Evolutionary conservation across 2,888 invertebrate species (phyloP), one percentile per base, ranked within the genome.

Genomic region (Xiphydria camelus): DNA sequence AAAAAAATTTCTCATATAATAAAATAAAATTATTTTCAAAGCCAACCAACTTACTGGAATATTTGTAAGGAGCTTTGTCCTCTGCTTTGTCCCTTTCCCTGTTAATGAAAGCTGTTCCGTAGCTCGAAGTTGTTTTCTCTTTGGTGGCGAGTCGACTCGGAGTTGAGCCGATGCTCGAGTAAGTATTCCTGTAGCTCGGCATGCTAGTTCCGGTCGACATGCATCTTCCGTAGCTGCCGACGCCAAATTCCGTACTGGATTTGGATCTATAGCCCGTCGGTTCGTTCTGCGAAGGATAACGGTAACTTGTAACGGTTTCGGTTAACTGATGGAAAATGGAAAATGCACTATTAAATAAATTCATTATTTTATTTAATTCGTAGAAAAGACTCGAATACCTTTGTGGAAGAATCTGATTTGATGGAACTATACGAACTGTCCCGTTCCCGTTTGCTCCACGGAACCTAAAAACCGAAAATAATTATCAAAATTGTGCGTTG

Each of bases 31-130:
- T 10, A 39, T 40, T 17, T 7, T n/a, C n/a, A n/a, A n/a, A n/a
- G n/a, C n/a, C n/a, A n/a, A n/a, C n/a, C n/a, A n/a, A 53, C 72
- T 66, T 41, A 73, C 73, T 53, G 38, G 68, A 61, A 61, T 62
- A 73, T 61, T 70, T 71, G 31, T 62, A 68, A 17, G 56, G 45
- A 20, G 65, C 45, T 49, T 72, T 71, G 43, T 70, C 69, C 4
- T 64, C 66, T 32, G 52, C 19, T 47, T 64, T 72, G 43, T 68
- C 61, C 19, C 55, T 57, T 40, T 65, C 66, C 38, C 66, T 66
- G 49, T 68, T 72, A 15, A 58, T 52, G 51, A 61, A 64, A 36
- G 64, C 46, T 19, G 55, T 58, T 25, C 62, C 59, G 19, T 58
- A 59, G 22, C 60, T 58, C 20, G 64, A 56, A 39, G 62, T 51